Base-by-base conservation (phyloP, 37 sponge, comb jelly and placozoan species). In the Oopsacas minuta region DNA sequence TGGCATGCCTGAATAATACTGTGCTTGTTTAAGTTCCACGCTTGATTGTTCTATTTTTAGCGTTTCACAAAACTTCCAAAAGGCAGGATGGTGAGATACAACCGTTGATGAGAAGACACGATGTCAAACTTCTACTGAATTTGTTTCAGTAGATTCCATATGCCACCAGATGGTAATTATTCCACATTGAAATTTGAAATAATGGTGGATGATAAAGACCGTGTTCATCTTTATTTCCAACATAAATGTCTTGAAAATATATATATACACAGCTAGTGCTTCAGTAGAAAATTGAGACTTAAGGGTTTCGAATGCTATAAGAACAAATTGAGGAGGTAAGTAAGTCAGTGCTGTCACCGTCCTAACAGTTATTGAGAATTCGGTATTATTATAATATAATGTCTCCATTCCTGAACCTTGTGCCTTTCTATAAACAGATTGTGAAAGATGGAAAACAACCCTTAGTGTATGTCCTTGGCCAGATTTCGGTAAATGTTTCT, bases 61-160 rank as follows among this genome's bases (percentile, higher is more conserved):
- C n/a, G n/a, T n/a, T n/a, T n/a, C n/a, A 61, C 75, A 61, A n/a
- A 61, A 61, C 22, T 61, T 61, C 75, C 75, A 61, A 34, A 61
- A 61, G 22, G 75, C 28, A 20, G 75, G 75, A 61, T 61, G 75
- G 30, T 61, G 75, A 61, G 32, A 61, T 25, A 34, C 75, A 10
- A 61, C 75, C 17, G 75, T 61, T 5, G 28, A 25, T 61, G 28
- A 25, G 51, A 61, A 61, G 1, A n/a, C 75, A 12, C 75, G 75
- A 61, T 61, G 75, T 34, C 75, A 61, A 25, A 34, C 75, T 61
- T 61, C 75, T 3, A 61, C 75, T 61, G 75, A 25, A 61, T 61
- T 61, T 5, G 75, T 61, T 25, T 25, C 28, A 5, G 17, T 61
- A 25, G 75, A 61, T 61, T 61, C 75, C 75, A 61, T 61, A 61